Evolutionary conservation across 2,797 vertebrate genomes (phyloP), one percentile per base, ranked within the genome.

Genomic region (Pampus argenteus): DNA sequence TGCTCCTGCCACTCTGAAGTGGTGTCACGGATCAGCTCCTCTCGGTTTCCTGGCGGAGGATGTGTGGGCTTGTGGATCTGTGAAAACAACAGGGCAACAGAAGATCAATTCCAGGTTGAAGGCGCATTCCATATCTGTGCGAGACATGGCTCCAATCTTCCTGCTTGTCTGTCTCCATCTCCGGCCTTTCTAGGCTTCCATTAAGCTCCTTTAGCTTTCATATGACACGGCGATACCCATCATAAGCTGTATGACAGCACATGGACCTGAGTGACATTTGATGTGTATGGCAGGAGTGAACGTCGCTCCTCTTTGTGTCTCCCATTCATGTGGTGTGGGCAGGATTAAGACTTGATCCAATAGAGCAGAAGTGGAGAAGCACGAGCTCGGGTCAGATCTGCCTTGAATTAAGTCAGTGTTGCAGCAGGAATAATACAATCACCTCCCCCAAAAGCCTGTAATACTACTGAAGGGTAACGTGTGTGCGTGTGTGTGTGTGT

Each of bases 381-480:
- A 71, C 20, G 64, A 62, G 87, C 86, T 51, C 15, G 73, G 90
- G 91, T 92, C 90, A 92, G 85, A 90, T 88, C 91, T 93, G 90
- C 79, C 71, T 91, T 89, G 84, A 91, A 90, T 94, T 94, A 93
- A 89, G 87, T 66, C 86, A 79, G 91, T 88, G 89, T 92, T 90
- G 82, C 86, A 87, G 86, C 84, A 88, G 90, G 76, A 90, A 91
- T 91, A 91, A 91, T 92, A 92, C 87, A 87, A 71, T 74, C 89
- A 87, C 90, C 86, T 81, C 90, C 90, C 79, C 85, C 70, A 70
- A 83, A 79, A 68, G 74, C 81, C 82, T 59, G 55, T 70, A 78
- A 85, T 64, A 82, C 86, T 64, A 78, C 80, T 71, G 83, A 80
- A 79, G 88, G 69, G 74, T 50, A 76, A 62, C 51, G 64, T 71